Base-by-base conservation (phyloP, 2,888 invertebrate species). In the Agonopterix arenella region DNA sequence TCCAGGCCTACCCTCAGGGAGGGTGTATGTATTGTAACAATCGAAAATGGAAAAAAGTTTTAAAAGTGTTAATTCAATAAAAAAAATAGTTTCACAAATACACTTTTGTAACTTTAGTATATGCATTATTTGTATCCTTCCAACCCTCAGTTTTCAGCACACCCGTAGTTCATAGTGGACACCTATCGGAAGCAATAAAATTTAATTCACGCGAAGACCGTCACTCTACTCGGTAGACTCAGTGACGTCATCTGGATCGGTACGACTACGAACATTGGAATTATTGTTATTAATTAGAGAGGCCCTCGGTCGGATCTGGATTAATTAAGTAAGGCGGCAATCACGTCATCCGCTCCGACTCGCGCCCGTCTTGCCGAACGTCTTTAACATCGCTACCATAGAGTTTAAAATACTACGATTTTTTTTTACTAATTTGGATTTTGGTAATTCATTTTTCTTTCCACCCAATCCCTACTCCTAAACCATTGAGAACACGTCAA, bases 211-310 rank as follows among this genome's bases (percentile, higher is more conserved):
- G 49, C 49, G 72, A 70, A 69, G 70, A 68, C 65, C 67, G 62
- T 59, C 53, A 59, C 61, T 53, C 52, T 43, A 47, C 51, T 59
- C 49, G 56, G 47, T 50, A 38, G 52, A 45, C 43, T 46, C 43
- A 48, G 46, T 69, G 76, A 80, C 85, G 86, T 80, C 88, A 88
- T 84, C 84, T 86, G 84, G 74, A 69, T 62, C 42, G 67, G 59
- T 55, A 61, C 70, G 73, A 75, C 71, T 74, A 73, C 66, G 69
- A 70, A 62, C 69, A 68, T 69, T 68, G 66, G 76, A 84, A 80
- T 84, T 86, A 88, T 86, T 86, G 81, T 84, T 88, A 86, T 88
- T 88, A 88, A 88, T 88, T 86, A 88, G 83, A 66, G 74, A 79
- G 80, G 76, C 78, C 76, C 28, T 28, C 28, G 28, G 28, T 28